Base-by-base conservation (phyloP, 2,888 invertebrate species). In the Leptopilina syphax region DNA sequence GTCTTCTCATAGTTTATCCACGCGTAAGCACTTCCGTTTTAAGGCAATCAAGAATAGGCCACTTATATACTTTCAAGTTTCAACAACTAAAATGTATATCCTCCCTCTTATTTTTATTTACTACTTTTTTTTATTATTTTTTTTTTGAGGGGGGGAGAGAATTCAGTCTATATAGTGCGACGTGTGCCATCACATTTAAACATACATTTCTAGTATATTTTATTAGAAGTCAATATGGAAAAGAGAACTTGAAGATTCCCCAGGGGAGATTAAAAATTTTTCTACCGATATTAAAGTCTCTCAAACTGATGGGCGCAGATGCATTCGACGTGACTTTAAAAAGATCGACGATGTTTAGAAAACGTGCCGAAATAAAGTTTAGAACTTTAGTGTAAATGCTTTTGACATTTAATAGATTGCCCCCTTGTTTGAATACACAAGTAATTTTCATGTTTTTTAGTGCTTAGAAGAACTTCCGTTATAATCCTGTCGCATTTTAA, bases 321-420 rank as follows among this genome's bases (percentile, higher is more conserved):
- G 90, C 85, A 77, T 79, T 82, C 82, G 81, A 85, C 82, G 85
- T 84, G 85, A 83, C 81, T 81, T 60, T 80, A 79, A 79, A 34
- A 84, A 82, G 85, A 80, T 79, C 50, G 81, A 81, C 81, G 84
- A 81, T 89, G 89, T 89, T 90, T 88, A 87, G 84, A 85, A 88
- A 88, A 89, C 89, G 90, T 89, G 89, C 88, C 90, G 89, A 88
- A 89, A 88, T 85, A 73, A 54, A 54, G 34, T 57, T 54, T 27
- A n/a, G 18, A 44, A 73, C 13, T 54, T 50, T 34, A n/a, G 57
- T 34, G 27, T 57, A 34, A 73, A 73, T 57, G 34, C 73, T 57
- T 27, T 1, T 73, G 50, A 34, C 34, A 73, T 73, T 77, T 54
- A 65, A 80, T 70, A 60, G 78, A 27, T 76, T 24, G 65, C 63